A percentile compares a stretch with the other conserved stretches of the same genome.
These are phyloP conservation scores for Festucalex cinctus DNA, from an alignment of 2,113 vertebrate genomes.

Conservation along the genomic window DNA sequence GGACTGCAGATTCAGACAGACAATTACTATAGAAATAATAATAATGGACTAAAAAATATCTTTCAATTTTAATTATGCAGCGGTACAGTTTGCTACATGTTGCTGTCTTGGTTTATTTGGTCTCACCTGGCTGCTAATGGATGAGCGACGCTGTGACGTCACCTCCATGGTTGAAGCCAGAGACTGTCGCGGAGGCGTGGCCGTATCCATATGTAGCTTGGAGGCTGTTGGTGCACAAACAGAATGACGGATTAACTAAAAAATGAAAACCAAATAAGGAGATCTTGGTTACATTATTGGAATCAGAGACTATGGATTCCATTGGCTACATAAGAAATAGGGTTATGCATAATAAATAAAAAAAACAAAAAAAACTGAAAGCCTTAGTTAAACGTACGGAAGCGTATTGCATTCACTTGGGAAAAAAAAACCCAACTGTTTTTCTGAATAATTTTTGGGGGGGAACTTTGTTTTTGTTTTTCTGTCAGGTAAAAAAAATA, in stretches of 20 bases:
- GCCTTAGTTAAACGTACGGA: neutral
- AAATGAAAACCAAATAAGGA: neutral
- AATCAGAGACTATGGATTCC: neutral
- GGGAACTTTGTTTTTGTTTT: no score
- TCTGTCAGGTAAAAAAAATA: no score
- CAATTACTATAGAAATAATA: neutral
- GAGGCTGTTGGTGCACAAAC: constrained; percentile 82
- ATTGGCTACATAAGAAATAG: neutral
- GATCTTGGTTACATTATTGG: neutral
- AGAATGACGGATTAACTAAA: constrained; percentile 1
- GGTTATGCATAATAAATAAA: neutral
- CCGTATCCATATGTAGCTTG: constrained; percentile 88
- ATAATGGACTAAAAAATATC: neutral
- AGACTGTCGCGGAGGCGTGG: constrained; percentile 84
- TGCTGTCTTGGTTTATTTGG: neutral
- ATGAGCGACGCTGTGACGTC: constrained; percentile 81
- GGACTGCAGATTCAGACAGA: constrained; percentile 52
- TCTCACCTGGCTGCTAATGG: constrained; percentile 87
- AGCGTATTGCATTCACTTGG: no score
- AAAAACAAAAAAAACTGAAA: neutral
- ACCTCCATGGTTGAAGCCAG: constrained; percentile 80
- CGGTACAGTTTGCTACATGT: neutral
- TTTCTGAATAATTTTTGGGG: no score
- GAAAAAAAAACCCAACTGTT: no score
- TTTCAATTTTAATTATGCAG: neutral